Evolutionary conservation across 1,140 invertebrate species (phyloP).

Genomic region (Acromyrmex charruanus): DNA sequence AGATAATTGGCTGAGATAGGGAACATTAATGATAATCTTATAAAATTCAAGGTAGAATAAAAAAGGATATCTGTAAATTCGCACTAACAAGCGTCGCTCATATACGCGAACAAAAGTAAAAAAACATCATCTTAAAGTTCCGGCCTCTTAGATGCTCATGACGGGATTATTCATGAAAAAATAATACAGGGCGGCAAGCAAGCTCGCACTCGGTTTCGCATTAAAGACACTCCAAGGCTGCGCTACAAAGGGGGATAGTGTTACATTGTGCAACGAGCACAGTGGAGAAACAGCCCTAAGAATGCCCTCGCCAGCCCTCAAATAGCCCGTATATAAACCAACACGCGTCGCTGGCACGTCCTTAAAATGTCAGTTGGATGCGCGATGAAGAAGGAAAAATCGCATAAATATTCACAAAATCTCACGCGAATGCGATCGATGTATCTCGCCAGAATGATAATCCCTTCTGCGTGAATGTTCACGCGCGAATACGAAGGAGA

Average conservation of each 20-base stretch:
- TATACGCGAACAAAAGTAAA: constrained; percentile 30
- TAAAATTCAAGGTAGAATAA: not conserved
- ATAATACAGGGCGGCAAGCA: constrained; percentile 73
- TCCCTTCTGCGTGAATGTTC: not conserved
- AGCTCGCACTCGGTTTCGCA: constrained; percentile 82
- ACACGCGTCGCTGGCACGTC: constrained; percentile 74
- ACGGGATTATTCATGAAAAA: constrained; percentile 81
- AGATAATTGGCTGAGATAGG: not conserved
- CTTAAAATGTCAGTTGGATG: constrained; percentile 84
- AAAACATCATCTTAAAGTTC: constrained; percentile 42
- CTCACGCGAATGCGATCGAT: not conserved
- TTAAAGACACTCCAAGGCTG: constrained; percentile 82
- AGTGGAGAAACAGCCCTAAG: constrained; percentile 84
- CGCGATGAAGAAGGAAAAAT: constrained; percentile 37
- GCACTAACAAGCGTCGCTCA: not conserved
- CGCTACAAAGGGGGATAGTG: constrained; percentile 83
- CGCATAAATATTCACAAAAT: constrained; percentile 26
- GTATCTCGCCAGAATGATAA: not conserved
- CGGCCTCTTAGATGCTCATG: constrained; percentile 63
- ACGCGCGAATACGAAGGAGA: not conserved
- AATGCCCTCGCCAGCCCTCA: constrained; percentile 82
- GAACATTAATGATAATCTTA: not conserved
- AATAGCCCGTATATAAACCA: constrained; percentile 85
- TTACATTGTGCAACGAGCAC: constrained; percentile 86
- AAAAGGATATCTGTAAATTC: not conserved